phyloP scores from a whole-genome alignment of 2,888 invertebrate genomes.

The Conus canariensis region DNA sequence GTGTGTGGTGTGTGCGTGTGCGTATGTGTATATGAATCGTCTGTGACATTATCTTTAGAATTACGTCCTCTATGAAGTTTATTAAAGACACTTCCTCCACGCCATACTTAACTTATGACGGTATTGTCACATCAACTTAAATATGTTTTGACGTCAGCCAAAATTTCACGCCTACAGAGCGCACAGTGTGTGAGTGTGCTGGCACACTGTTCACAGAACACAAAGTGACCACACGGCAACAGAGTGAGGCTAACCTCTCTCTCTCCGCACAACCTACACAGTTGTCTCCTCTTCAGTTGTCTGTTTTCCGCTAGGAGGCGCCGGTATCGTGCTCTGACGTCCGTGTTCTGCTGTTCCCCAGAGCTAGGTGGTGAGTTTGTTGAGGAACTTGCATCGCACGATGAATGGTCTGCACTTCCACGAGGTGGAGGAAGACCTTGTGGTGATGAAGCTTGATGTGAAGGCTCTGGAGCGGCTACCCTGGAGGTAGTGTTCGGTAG shows the following conservation, averaged over 20 bases:
- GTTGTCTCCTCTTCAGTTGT: slow-evolving; percentile 29
- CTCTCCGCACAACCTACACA: slow-evolving; percentile 24
- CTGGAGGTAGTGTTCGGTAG: background rate
- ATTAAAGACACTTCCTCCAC: too few species aligned
- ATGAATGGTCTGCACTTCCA: background rate
- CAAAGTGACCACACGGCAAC: slow-evolving; percentile 35
- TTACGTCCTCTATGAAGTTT: too few species aligned
- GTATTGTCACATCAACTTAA: slow-evolving; percentile 15
- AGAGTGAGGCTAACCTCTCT: background rate
- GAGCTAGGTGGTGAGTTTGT: background rate
- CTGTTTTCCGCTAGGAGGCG: slow-evolving; percentile 34
- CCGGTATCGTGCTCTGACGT: background rate
- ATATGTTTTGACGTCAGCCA: slow-evolving; percentile 42
- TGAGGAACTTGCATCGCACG: background rate
- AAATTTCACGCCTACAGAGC: slow-evolving; percentile 18
- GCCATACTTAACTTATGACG: too few species aligned
- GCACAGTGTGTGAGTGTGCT: slow-evolving; percentile 22
- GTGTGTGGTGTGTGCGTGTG: too few species aligned
- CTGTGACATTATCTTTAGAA: too few species aligned
- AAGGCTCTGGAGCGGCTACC: background rate
- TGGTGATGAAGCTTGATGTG: background rate
- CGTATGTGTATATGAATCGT: too few species aligned
- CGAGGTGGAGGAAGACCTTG: background rate
- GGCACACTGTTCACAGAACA: slow-evolving; percentile 36
- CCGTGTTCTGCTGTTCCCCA: background rate